Evolutionary conservation across 2,797 vertebrate genomes (phyloP), one percentile per base, ranked within the genome.

Genomic region (Anguilla pacifica): DNA sequence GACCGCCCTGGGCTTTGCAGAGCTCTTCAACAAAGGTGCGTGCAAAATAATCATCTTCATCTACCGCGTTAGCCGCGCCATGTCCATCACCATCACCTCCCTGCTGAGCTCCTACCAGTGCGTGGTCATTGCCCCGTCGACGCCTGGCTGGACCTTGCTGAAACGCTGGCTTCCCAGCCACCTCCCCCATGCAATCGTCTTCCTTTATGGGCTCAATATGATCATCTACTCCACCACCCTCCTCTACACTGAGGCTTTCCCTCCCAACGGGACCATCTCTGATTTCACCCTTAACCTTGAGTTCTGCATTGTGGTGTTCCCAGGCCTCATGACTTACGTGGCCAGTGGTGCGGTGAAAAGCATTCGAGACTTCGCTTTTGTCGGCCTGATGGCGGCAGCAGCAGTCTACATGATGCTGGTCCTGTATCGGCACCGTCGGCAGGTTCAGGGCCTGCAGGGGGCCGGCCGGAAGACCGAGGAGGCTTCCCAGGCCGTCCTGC

Each of bases 381-480:
- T 92, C 19, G 85, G 49, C 89, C 89, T 13, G 0, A 91, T 88
- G 46, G 91, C 91, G 28, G 31, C 61, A n/a, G 61, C 61, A n/a
- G 61, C 61, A 64, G 61, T 64, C 25, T 64, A 64, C 1, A 25
- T 64, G 61, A 64, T 92, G 61, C 83, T 85, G 10, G 87, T 87
- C n/a, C 89, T 92, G 13, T 89, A 92, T 39, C 87, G 83, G 70
- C 91, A 92, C 85, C 67, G 13, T 6, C 70, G 57, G 84, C 86
- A 90, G 55, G 88, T 90, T 22, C 83, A 57, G 83, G 84, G 72
- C 35, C 82, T 87, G 11, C 87, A 87, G 0, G 90, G 91, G 43
- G 92, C 61, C 22, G 61, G 61, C 61, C 22, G 61, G 61, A 64
- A 64, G 61, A 64, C 61, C 1, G 61, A 64, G 61, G 61, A 64